Conservation (phyloP, 2,797 vertebrate species). For the Clangula hyemalis region DNA sequence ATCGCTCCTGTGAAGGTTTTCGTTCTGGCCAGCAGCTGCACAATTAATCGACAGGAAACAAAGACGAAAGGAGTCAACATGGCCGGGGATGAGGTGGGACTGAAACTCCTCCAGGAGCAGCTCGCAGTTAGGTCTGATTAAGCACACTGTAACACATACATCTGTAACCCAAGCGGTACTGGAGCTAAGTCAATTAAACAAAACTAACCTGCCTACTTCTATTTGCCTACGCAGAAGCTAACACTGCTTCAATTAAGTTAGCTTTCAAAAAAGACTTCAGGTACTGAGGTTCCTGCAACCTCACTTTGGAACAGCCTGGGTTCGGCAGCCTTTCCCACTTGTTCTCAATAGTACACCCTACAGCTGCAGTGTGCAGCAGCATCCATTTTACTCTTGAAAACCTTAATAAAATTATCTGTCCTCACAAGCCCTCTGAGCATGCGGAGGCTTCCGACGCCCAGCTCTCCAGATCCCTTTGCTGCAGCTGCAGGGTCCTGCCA, state of each 20-base stretch:
- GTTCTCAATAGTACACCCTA: not conserved
- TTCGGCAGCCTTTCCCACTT: not conserved
- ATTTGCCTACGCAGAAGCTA: not conserved
- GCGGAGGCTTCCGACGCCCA: accelerated
- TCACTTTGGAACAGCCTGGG: not conserved
- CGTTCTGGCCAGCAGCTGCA: not conserved
- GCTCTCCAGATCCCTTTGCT: not conserved
- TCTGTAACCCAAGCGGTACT: not conserved
- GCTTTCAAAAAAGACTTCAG: not conserved
- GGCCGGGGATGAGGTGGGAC: not conserved
- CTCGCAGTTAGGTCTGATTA: not conserved
- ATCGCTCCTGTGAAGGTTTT: accelerated
- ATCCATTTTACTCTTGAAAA: not conserved
- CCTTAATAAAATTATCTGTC: not conserved
- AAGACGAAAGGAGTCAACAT: not conserved
- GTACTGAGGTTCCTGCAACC: not conserved
- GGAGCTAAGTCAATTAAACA: not conserved
- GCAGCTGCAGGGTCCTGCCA: not conserved
- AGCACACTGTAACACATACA: not conserved
- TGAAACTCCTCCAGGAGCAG: not conserved
- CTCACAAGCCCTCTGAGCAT: not conserved
- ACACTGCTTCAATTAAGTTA: not conserved
- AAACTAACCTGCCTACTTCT: not conserved
- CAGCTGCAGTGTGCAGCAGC: accelerated
- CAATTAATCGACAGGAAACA: not conserved